Evolutionary conservation across 2,113 vertebrate species (phyloP), one percentile per base, ranked within the genome.

Genomic region (Balaeniceps rex): DNA sequence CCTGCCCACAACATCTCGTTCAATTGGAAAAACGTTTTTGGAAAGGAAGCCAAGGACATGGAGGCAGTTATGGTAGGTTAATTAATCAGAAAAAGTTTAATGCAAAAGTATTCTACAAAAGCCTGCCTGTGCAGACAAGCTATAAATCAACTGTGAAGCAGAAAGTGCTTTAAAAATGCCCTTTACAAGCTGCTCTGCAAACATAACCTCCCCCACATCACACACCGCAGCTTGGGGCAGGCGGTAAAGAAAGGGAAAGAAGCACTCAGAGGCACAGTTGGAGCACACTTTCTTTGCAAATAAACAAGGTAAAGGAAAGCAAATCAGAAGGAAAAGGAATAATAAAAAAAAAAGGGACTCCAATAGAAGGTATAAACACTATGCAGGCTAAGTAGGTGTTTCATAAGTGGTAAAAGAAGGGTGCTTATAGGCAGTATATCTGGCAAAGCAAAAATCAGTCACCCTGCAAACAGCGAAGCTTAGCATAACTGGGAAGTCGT

Each of bases 71-170:
- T 1, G 70, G 51, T 15, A 80, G 46, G 42, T 63, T 63, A 93
- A 89, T 80, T 92, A 77, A 68, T 87, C 46, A 88, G 63, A 61
- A 90, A 17, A 87, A 90, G 12, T 80, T 87, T 58, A 83, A 83
- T 28, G 29, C 36, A 69, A 70, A 84, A 91, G 38, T 61, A 87
- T 79, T 76, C 70, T 36, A 33, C 16, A 55, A 85, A 94, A 85
- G 74, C 28, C 58, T 87, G 44, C 36, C 75, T 0, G 0, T 23
- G 71, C 51, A 86, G 75, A 94, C 42, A 72, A 90, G 54, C 68
- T 58, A 65, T 79, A 97, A 91, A 94, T 90, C 70, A 94, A 69
- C 12, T 33, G 57, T n/a, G 80, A 92, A 89, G 66, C 44, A 82
- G 5, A 9, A 49, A 81, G 25, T 18, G 19, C 40, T 87, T 96